Evolutionary conservation across 1,140 invertebrate genomes (phyloP).

Genomic region (Penaeus indicus): DNA sequence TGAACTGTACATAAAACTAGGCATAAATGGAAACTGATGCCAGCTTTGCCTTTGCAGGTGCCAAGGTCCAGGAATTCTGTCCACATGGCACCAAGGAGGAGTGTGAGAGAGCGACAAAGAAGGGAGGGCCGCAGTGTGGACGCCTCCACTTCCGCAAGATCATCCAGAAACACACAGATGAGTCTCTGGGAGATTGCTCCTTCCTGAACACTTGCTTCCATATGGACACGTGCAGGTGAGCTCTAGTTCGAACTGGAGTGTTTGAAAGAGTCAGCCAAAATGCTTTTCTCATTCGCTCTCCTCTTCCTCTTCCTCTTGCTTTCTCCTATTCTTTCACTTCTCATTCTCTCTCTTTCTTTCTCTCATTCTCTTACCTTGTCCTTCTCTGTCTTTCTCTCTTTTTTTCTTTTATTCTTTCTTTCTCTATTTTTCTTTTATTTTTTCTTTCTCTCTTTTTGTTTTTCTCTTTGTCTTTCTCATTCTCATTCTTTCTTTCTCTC

Average conservation of each 20-base stretch:
- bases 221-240: slow-evolving; percentile 96
- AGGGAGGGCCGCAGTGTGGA: slow-evolving; percentile 78
- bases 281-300: too few species aligned
- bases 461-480: too few species aligned
- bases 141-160: slow-evolving; percentile 98
- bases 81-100: slow-evolving; percentile 93
- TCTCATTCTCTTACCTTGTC: too few species aligned
- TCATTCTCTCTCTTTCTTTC: too few species aligned
- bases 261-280: too few species aligned
- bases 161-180: slow-evolving; percentile 96
- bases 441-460: too few species aligned
- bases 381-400: too few species aligned
- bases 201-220: slow-evolving; percentile 99
- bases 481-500: too few species aligned
- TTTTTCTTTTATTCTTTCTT: too few species aligned
- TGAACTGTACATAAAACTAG: neutral
- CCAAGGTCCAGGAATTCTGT: slow-evolving; percentile 94
- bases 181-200: slow-evolving; percentile 95
- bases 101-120: slow-evolving; percentile 79
- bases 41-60: slow-evolving; percentile 72
- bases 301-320: too few species aligned
- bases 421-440: too few species aligned
- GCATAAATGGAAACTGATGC: neutral
- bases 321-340: too few species aligned
- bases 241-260: neutral